Conservation (phyloP, 2,113 vertebrate species). For the Progne subis region DNA sequence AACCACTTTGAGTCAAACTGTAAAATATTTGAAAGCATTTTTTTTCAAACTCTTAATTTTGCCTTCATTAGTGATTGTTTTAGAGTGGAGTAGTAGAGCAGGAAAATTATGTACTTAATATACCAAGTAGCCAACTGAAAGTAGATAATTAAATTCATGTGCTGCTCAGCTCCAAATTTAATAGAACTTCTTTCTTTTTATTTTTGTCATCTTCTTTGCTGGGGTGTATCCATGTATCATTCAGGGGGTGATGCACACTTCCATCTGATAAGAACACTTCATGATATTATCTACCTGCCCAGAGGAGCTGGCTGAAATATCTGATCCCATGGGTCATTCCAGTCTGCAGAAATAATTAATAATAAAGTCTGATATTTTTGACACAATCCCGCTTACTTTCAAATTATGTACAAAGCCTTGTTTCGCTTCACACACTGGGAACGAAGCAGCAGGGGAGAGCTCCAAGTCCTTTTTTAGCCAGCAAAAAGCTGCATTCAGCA, state of each 20-base stretch:
- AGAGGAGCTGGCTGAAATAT: background rate
- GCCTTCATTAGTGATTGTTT: background rate
- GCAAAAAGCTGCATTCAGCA: constrained; percentile 28
- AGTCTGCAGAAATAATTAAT: constrained; percentile 13
- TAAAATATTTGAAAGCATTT: background rate
- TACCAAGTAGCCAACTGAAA: background rate
- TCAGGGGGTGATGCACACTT: background rate
- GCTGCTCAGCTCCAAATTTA: background rate
- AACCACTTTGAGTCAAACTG: background rate
- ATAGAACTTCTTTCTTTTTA: background rate
- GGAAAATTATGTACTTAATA: background rate
- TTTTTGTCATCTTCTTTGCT: background rate
- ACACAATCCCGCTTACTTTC: constrained; percentile 26
- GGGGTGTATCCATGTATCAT: background rate
- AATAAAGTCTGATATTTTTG: background rate
- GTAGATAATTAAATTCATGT: background rate
- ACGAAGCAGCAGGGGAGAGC: background rate
- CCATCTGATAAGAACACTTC: background rate
- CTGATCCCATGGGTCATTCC: background rate
- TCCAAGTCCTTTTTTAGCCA: constrained; percentile 20
- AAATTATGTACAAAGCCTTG: constrained; percentile 2
- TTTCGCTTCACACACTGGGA: background rate
- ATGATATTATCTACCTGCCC: background rate
- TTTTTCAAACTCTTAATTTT: background rate
- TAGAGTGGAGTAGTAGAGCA: background rate